These are phyloP conservation scores for Sebastes oblongus DNA, from an alignment of 2,797 vertebrate species.

Conservation along the genomic window DNA sequence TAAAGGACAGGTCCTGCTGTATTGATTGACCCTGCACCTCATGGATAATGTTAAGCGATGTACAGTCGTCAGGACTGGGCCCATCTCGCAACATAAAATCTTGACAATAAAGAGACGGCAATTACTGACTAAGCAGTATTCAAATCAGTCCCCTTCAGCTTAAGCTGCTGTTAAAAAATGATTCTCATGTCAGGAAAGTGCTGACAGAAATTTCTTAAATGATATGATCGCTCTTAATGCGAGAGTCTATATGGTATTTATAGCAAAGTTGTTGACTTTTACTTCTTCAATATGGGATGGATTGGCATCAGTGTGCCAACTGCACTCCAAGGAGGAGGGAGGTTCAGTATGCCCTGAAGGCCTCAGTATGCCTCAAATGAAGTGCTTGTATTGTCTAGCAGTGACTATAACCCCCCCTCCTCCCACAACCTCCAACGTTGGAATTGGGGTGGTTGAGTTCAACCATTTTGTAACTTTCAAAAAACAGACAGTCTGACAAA, in stretches of 20 bases:
- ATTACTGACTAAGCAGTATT: conserved; percentile 78
- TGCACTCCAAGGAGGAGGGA: not conserved
- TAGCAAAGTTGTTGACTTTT: conserved; percentile 7
- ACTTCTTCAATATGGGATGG: not conserved
- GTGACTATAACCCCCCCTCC: not conserved
- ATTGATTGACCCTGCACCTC: conserved; percentile 74
- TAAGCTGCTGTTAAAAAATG: conserved; percentile 42
- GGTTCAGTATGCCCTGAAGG: not conserved
- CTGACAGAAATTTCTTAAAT: conserved; percentile 51
- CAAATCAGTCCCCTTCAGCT: conserved; percentile 63
- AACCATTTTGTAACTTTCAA: not conserved
- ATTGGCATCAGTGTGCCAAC: not conserved
- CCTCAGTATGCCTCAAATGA: not conserved
- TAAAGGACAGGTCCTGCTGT: conserved; percentile 64
- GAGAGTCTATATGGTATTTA: conserved; percentile 4
- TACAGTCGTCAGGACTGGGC: conserved; percentile 58
- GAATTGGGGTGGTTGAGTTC: not conserved
- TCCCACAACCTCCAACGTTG: not conserved
- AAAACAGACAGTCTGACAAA: not conserved
- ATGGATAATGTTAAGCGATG: conserved; percentile 68
- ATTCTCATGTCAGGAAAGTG: conserved; percentile 58
- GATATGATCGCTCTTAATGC: conserved; percentile 27
- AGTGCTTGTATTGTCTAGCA: not conserved
- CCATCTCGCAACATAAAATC: conserved; percentile 64
- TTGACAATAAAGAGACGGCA: conserved; percentile 65